Conservation (phyloP, 2,113 vertebrate genomes). For the Strix uralensis region DNA sequence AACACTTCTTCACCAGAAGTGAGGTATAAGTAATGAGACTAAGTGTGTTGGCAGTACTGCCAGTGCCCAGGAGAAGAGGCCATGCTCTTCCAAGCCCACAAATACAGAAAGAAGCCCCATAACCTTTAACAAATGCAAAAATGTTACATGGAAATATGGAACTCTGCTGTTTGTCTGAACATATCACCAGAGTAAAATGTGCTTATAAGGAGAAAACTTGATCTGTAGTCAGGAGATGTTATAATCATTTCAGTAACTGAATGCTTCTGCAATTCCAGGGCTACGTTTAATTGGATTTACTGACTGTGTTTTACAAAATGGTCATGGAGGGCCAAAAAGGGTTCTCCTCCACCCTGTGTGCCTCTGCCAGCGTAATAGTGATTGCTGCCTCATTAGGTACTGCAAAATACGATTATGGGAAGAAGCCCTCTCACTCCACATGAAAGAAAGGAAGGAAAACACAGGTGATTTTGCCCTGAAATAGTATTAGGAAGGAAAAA, state of each 20-base stretch:
- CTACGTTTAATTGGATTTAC: background rate
- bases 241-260: background rate
- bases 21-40: background rate
- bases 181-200: background rate
- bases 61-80: background rate
- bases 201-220: background rate
- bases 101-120: background rate
- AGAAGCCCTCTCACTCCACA: background rate
- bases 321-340: background rate
- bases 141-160: background rate
- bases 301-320: background rate
- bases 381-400: background rate
- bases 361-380: background rate
- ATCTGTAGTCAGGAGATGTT: background rate
- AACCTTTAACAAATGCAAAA: slow-evolving; percentile 1
- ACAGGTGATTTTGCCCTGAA: background rate
- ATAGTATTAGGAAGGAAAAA: background rate
- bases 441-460: background rate
- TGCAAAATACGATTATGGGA: background rate
- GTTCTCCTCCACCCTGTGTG: background rate
- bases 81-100: background rate
- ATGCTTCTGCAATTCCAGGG: background rate
- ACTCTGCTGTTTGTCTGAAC: background rate
- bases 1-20: background rate
- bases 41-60: background rate